Evolutionary conservation across 2,113 vertebrate species (phyloP), one percentile per base, ranked within the genome.

Genomic region (Anser cygnoides): DNA sequence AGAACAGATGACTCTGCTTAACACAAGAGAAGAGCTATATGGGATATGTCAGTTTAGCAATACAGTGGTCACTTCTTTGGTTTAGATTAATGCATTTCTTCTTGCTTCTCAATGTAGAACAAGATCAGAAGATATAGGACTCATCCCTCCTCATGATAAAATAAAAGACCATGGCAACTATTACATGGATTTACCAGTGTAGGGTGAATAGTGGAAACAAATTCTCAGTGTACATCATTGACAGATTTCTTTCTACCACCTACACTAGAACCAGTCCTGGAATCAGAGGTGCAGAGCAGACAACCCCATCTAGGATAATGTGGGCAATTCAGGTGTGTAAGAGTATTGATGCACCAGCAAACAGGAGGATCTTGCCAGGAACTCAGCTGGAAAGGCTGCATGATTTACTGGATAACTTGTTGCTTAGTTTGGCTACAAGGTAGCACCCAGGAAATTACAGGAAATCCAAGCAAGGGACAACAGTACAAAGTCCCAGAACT

Each of bases 351-450:
- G 17, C 22, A 33, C 14, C 17, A 52, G 26, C 6, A 86, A 68
- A 37, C 0, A 1, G 16, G 18, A 73, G 20, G 10, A 50, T 22
- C 5, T 12, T 3, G 29, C 19, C 55, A 49, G 49, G 10, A 72
- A 37, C 2, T 2, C 33, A 46, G 1, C 1, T 44, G 63, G 43
- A 37, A 31, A 9, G 3, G 8, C 4, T 3, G 8, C 0, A 0
- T 2, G 15, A 7, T 35, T 50, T 79, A 35, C 18, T 12, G 37
- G 21, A 6, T 2, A 44, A 7, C 2, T 76, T 52, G 41, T 6
- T 1, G 0, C 0, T 33, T 50, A 68, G 10, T 4, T 72, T 21
- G 35, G 22, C 10, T 4, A 11, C 43, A n/a, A 0, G 10, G 6
- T 5, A n/a, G 5, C 7, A 74, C 5, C 2, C 13, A 50, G 26